phyloP scores from a whole-genome alignment of 2,113 vertebrate species.

The Ailurus styani region DNA sequence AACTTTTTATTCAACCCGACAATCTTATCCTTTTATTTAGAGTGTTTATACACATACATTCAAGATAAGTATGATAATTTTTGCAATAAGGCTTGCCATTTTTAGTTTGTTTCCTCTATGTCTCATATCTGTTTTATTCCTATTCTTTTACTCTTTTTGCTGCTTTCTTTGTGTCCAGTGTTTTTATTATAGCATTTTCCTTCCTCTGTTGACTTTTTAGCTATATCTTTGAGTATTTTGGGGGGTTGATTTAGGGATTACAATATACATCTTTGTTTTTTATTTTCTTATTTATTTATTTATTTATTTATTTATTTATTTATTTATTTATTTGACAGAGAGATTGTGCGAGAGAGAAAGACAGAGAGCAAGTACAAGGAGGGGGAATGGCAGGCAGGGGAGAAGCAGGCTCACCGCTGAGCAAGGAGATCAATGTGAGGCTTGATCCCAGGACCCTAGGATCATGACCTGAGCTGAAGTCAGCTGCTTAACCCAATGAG shows the following conservation, averaged over 20 bases:
- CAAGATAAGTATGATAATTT: neutral
- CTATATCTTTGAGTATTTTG: neutral
- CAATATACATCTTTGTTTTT: neutral
- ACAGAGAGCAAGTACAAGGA: too few species aligned
- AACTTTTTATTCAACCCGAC: neutral
- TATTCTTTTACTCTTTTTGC: neutral
- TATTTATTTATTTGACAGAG: too few species aligned
- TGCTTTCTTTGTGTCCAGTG: neutral
- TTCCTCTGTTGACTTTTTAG: neutral
- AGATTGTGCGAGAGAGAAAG: too few species aligned
- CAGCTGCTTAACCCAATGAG: too few species aligned
- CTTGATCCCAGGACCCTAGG: too few species aligned
- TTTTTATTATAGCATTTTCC: neutral
- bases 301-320: too few species aligned
- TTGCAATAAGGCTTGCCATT: neutral
- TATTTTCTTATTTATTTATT: too few species aligned
- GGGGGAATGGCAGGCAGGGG: too few species aligned
- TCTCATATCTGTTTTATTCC: neutral
- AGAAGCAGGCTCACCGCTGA: too few species aligned
- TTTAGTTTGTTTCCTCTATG: neutral
- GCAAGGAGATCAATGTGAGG: too few species aligned
- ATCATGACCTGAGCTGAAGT: too few species aligned
- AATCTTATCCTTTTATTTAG: neutral
- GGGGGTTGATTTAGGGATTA: neutral
- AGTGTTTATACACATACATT: neutral